Evolutionary conservation across 2,797 vertebrate species (phyloP), one percentile per base, ranked within the genome.

Genomic region (Eremophila alpestris): DNA sequence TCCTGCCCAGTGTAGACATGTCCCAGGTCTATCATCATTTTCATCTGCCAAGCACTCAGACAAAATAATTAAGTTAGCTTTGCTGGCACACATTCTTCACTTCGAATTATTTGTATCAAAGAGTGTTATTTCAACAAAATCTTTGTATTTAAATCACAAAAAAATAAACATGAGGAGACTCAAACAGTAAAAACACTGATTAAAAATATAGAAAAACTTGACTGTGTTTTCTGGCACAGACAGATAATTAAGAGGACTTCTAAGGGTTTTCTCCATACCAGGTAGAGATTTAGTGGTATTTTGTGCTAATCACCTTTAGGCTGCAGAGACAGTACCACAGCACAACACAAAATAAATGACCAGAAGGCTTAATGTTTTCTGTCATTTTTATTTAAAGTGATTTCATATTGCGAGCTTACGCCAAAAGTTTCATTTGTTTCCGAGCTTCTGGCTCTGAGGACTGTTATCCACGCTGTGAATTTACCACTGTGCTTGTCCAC

Each of bases 61-160:
- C 96, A 94, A 95, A 97, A 93, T 97, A 98, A 98, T 97, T 97
- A 97, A 97, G 89, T 93, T 90, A 93, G 92, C 75, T 96, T 91
- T 96, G 55, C 96, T 95, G 96, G 95, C 94, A 96, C 54, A 68
- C 93, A 93, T 94, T 93, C 95, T 96, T 97, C 87, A 73, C 46
- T 96, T 92, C 94, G 94, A 97, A 96, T 96, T 80, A 97, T 98
- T 97, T 95, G 95, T 96, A 92, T 92, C 90, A 96, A 95, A 95
- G 91, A 96, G 46, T 41, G 32, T 48, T 87, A 78, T 96, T 91
- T 94, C 96, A 92, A 87, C 95, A 96, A 97, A 98, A 98, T 94
- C 95, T 94, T 94, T 93, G 82, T 87, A 92, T 88, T 92, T 93
- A 95, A 96, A 94, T 88, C 11, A 94, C 30, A 43, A 56, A 77